These are phyloP conservation scores for Camelus dromedarius DNA, from an alignment of 2,113 vertebrate species.

Conservation along the genomic window DNA sequence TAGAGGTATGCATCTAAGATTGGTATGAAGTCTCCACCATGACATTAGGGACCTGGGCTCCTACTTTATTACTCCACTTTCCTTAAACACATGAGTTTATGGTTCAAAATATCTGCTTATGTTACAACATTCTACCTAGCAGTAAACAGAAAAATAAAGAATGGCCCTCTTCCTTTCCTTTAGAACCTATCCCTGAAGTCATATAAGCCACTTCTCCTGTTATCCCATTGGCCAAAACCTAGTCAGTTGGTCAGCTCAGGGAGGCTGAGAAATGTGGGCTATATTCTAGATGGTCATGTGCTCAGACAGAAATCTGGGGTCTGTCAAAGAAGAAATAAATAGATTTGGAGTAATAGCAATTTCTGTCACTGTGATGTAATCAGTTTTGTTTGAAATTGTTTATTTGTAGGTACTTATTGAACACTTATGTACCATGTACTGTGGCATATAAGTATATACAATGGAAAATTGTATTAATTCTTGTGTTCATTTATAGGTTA, in stretches of 20 bases:
- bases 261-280: background rate
- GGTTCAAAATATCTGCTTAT: background rate
- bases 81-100: background rate
- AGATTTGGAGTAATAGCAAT: background rate
- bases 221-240: background rate
- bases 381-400: slow-evolving; percentile 5
- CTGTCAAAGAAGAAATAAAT: background rate
- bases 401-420: slow-evolving; percentile 22
- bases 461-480: background rate
- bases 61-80: background rate
- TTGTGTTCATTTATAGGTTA: slow-evolving; percentile 1
- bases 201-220: background rate
- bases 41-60: background rate
- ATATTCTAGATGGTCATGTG: background rate
- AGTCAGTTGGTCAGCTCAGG: background rate
- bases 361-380: background rate
- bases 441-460: background rate
- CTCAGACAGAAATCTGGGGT: background rate
- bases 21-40: background rate
- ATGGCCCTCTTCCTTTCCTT: background rate
- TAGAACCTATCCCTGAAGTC: background rate
- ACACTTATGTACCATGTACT: background rate
- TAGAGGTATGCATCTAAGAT: background rate
- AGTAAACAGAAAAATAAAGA: slow-evolving; percentile 3
- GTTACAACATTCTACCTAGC: background rate